phyloP scores from a whole-genome alignment of 2,113 vertebrate genomes.

The Ramphastos sulfuratus region DNA sequence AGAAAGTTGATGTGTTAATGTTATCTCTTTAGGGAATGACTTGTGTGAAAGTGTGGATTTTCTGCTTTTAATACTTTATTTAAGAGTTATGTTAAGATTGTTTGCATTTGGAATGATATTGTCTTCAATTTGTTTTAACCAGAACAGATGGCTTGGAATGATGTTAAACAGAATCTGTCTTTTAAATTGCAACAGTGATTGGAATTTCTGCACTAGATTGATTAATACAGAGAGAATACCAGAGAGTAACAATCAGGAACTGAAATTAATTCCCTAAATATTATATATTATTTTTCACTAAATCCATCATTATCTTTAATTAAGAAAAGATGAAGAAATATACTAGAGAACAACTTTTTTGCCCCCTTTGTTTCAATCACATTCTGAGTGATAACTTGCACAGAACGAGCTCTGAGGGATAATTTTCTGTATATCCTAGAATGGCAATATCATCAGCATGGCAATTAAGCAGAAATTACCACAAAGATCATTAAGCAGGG shows the following conservation, averaged over 20 bases:
- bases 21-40: background rate
- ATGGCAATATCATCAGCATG: background rate
- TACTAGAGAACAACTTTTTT: background rate
- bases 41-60: slow-evolving; percentile 13
- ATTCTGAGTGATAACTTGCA: background rate
- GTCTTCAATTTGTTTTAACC: slow-evolving; percentile 24
- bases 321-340: background rate
- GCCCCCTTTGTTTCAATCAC: background rate
- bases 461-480: background rate
- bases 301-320: background rate
- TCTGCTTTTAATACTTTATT: slow-evolving; percentile 43
- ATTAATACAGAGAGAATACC: background rate
- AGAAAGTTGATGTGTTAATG: background rate
- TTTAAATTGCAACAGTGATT: slow-evolving; percentile 21
- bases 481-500: background rate
- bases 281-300: background rate
- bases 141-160: slow-evolving; percentile 40
- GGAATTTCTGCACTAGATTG: slow-evolving; percentile 11
- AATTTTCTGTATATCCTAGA: background rate
- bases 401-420: background rate
- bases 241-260: background rate
- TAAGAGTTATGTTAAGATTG: slow-evolving; percentile 6
- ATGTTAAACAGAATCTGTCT: slow-evolving; percentile 19
- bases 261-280: background rate
- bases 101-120: slow-evolving; percentile 30